Evolutionary conservation across 2,888 invertebrate genomes (phyloP).

Genomic region (Ischnura elegans): DNA sequence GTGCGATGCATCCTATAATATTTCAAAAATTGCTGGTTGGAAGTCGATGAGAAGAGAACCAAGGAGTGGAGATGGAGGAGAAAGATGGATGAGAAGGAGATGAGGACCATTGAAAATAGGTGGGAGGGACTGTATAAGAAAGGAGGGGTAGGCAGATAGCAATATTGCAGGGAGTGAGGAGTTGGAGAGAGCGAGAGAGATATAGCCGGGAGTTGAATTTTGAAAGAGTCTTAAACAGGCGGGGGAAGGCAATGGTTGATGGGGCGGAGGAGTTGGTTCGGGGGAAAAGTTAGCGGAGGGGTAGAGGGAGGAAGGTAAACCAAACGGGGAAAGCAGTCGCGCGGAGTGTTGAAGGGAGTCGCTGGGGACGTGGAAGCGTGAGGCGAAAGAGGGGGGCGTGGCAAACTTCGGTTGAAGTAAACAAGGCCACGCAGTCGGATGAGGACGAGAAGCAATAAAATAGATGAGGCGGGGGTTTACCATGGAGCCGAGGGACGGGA

Average conservation of each 20-base stretch:
- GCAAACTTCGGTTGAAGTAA: conserved; percentile 25
- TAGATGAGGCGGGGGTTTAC: conserved; percentile 24
- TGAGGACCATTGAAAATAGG: no score
- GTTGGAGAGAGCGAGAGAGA: neutral
- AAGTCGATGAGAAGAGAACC: neutral
- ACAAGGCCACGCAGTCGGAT: conserved; percentile 35
- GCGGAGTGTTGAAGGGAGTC: neutral
- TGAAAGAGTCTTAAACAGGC: conserved; percentile 33
- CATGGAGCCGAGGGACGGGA: neutral
- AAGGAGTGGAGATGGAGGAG: neutral
- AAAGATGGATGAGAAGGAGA: neutral
- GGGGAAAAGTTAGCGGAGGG: neutral
- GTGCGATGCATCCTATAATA: no score
- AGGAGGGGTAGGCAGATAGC: neutral
- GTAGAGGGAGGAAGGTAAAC: neutral
- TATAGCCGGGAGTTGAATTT: conserved; percentile 29
- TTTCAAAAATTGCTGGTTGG: no score
- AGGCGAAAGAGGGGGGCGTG: neutral
- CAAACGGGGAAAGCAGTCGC: neutral
- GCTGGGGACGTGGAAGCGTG: neutral
- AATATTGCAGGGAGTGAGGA: conserved; percentile 32
- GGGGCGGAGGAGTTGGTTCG: neutral
- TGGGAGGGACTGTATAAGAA: no score
- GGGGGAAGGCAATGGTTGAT: neutral
- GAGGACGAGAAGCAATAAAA: conserved; percentile 44